phyloP scores from a whole-genome alignment of 2,888 invertebrate genomes.

The Penaeus monodon region DNA sequence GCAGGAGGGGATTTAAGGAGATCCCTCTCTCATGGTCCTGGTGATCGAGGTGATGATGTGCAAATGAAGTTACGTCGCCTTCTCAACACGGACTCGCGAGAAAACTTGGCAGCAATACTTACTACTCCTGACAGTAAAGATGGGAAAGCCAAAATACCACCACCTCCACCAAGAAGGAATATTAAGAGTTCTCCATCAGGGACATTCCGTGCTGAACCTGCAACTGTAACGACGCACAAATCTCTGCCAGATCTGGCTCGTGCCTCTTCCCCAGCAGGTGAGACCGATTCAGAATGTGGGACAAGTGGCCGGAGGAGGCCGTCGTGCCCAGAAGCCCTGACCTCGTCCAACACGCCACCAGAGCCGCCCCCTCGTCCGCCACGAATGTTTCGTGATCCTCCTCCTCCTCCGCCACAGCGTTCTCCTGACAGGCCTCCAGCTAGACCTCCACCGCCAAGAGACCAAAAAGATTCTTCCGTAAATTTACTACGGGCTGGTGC shows the following conservation, averaged over 20 bases:
- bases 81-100: constrained; percentile 81
- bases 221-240: constrained; percentile 75
- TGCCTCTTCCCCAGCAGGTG: constrained; percentile 31
- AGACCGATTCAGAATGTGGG: constrained; percentile 41
- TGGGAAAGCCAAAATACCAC: constrained; percentile 28
- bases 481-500: not conserved
- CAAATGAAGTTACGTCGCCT: constrained; percentile 84
- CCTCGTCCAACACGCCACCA: constrained; percentile 38
- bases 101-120: constrained; percentile 72
- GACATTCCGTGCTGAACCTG: constrained; percentile 63
- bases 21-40: constrained; percentile 71
- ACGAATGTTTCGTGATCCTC: constrained; percentile 38
- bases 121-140: constrained; percentile 12
- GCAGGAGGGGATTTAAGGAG: constrained; percentile 54
- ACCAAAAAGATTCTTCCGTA: constrained; percentile 27
- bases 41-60: constrained; percentile 76
- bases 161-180: constrained; percentile 31
- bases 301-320: constrained; percentile 50
- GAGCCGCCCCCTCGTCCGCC: constrained; percentile 9
- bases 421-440: constrained; percentile 44
- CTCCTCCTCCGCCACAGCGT: constrained; percentile 47
- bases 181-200: constrained; percentile 39
- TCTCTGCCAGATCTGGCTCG: constrained; percentile 81
- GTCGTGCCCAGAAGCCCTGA: constrained; percentile 60
- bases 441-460: constrained; percentile 39